Evolutionary conservation across 1,140 invertebrate species (phyloP).

Genomic region (Aphaenogaster rudis): DNA sequence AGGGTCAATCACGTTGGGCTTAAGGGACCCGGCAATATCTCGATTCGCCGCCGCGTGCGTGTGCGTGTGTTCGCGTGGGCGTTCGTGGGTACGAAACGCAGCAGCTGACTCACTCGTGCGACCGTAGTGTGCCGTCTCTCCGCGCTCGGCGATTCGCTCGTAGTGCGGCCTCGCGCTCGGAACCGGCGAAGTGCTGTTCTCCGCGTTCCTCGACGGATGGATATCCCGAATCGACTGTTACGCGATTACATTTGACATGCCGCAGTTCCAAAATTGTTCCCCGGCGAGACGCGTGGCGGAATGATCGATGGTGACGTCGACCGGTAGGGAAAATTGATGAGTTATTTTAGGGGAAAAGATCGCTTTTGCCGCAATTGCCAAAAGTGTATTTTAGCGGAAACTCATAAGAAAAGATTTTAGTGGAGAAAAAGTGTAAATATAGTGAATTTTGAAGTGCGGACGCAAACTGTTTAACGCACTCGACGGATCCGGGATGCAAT

Average conservation of each 20-base stretch:
- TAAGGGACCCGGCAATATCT: background rate
- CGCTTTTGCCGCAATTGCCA: background rate
- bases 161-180: conserved; percentile 70
- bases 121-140: conserved; percentile 46
- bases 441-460: background rate
- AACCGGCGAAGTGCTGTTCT: conserved; percentile 20
- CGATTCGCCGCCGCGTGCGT: conserved; percentile 50
- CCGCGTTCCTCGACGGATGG: background rate
- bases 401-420: background rate
- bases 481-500: background rate
- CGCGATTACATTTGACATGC: background rate
- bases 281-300: background rate
- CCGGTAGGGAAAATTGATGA: background rate
- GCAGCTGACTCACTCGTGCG: conserved; percentile 72
- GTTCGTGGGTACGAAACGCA: conserved; percentile 40
- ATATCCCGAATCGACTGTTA: background rate
- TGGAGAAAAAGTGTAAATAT: background rate
- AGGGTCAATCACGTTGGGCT: conserved; percentile 25
- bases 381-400: background rate
- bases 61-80: conserved; percentile 6
- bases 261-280: background rate
- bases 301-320: conserved; percentile 2
- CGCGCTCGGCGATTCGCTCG: conserved; percentile 60
- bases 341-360: background rate
- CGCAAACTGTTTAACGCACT: background rate